A percentile compares a stretch with the other conserved stretches of the same genome.
Evolutionary conservation across 2,113 vertebrate species (phyloP).

Genomic region (Rhinichthys klamathensis): DNA sequence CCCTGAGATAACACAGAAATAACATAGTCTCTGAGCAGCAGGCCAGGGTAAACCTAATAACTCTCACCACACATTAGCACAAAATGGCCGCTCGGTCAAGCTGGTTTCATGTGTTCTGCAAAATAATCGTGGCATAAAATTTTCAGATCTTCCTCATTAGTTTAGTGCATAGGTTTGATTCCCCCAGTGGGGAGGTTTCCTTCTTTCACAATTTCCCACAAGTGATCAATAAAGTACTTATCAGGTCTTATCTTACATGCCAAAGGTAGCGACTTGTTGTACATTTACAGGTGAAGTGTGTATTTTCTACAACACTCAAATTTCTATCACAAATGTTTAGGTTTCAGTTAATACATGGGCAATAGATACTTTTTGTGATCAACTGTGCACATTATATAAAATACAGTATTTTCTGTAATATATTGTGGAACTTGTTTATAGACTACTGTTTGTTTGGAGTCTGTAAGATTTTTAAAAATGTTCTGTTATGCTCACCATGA

Average conservation of each 20-base stretch:
- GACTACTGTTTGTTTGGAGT: no score
- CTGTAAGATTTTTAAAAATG: no score
- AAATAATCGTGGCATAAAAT: not conserved
- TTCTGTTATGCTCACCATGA: no score
- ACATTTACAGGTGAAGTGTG: constrained; percentile 10
- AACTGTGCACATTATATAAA: no score
- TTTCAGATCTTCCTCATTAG: not conserved
- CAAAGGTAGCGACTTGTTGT: not conserved
- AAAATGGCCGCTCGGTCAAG: not conserved
- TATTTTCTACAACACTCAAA: not conserved
- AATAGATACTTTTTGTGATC: no score
- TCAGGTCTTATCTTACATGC: constrained; percentile 29
- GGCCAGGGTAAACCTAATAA: constrained; percentile 29
- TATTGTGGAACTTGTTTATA: no score
- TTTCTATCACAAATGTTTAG: not conserved
- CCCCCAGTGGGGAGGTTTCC: not conserved
- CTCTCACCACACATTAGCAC: constrained; percentile 2
- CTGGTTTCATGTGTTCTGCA: not conserved
- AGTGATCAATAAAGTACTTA: constrained; percentile 31
- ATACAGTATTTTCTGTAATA: no score
- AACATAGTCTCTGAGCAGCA: constrained; percentile 22
- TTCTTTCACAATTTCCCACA: not conserved
- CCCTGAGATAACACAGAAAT: constrained; percentile 19
- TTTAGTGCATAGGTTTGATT: not conserved
- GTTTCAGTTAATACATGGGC: not conserved